Percentiles rank a stretch among this genome's conserved stretches.
Evolutionary conservation across 2,888 invertebrate species (phyloP).

Genomic region (Abrostola tripartita): DNA sequence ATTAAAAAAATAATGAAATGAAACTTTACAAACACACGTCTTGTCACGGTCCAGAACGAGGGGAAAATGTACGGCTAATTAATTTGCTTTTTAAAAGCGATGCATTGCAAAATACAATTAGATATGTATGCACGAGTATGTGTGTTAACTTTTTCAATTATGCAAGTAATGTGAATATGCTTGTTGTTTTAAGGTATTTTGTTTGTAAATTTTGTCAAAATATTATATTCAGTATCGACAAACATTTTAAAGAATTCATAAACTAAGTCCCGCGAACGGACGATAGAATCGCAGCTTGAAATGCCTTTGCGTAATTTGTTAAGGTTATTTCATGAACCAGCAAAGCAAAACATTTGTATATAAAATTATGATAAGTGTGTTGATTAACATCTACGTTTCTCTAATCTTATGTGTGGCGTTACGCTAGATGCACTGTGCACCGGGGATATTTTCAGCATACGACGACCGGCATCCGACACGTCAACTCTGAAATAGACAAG

Average conservation of each 20-base stretch:
- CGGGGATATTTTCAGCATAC: conserved; percentile 79
- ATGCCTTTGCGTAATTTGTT: background rate
- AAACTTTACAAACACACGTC: conserved; percentile 63
- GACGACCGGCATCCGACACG: conserved; percentile 75
- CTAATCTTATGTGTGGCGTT: conserved; percentile 40
- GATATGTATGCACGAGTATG: conserved; percentile 40
- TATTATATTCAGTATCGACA: background rate
- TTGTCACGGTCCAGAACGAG: conserved; percentile 73
- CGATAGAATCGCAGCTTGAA: background rate
- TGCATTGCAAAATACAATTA: conserved; percentile 62
- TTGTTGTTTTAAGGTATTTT: conserved; percentile 16
- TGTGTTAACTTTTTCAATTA: conserved; percentile 52
- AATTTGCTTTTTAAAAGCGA: conserved; percentile 63
- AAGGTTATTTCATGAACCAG: background rate
- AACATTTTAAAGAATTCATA: conserved; percentile 13
- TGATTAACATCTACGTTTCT: conserved; percentile 24
- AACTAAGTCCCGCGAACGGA: background rate
- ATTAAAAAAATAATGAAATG: conserved; percentile 42
- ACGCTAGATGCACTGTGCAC: conserved; percentile 80
- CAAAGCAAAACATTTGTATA: conserved; percentile 7
- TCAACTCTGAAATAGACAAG: conserved; percentile 79
- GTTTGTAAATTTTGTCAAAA: conserved; percentile 22
- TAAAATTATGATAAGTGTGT: background rate
- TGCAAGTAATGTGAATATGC: conserved; percentile 37
- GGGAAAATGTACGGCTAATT: conserved; percentile 74